phyloP scores from a whole-genome alignment of 2,888 invertebrate genomes.

The Penaeus monodon region DNA sequence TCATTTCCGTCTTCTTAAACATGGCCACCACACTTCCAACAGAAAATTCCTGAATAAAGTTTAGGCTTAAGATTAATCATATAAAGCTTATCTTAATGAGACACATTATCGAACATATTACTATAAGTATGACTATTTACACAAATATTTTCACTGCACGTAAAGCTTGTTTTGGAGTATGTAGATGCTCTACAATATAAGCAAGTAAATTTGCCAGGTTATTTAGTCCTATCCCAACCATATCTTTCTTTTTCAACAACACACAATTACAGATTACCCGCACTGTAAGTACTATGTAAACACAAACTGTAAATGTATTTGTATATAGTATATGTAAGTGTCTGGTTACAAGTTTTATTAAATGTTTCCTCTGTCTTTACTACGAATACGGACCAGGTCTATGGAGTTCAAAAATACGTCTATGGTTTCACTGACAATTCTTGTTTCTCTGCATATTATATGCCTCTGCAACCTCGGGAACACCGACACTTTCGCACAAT shows the following conservation, averaged over 20 bases:
- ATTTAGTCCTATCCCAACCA: slow-evolving; percentile 14
- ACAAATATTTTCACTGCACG: slow-evolving; percentile 48
- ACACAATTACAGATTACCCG: slow-evolving; percentile 40
- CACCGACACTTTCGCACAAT: slow-evolving; percentile 93
- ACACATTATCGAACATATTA: slow-evolving; percentile 37
- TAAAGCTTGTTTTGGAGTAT: slow-evolving; percentile 51
- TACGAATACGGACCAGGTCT: neutral
- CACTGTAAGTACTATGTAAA: slow-evolving; percentile 42
- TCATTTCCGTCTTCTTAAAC: too few relatives aligned
- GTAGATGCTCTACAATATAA: slow-evolving; percentile 42
- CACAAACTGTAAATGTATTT: too few relatives aligned
- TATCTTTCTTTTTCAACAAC: slow-evolving; percentile 4
- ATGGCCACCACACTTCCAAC: neutral
- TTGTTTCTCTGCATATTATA: slow-evolving; percentile 15
- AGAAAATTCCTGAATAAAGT: slow-evolving; percentile 4
- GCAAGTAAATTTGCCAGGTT: slow-evolving; percentile 11
- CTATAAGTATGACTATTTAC: slow-evolving; percentile 49
- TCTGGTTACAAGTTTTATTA: neutral
- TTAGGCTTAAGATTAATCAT: slow-evolving; percentile 20
- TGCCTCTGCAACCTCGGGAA: slow-evolving; percentile 51
- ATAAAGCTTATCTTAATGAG: slow-evolving; percentile 44
- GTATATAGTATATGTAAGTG: too few relatives aligned
- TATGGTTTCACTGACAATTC: neutral
- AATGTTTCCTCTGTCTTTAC: slow-evolving; percentile 1
- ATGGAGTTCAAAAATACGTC: neutral